Base-by-base conservation (phyloP, 1,140 invertebrate genomes). In the Heliconius congener region DNA sequence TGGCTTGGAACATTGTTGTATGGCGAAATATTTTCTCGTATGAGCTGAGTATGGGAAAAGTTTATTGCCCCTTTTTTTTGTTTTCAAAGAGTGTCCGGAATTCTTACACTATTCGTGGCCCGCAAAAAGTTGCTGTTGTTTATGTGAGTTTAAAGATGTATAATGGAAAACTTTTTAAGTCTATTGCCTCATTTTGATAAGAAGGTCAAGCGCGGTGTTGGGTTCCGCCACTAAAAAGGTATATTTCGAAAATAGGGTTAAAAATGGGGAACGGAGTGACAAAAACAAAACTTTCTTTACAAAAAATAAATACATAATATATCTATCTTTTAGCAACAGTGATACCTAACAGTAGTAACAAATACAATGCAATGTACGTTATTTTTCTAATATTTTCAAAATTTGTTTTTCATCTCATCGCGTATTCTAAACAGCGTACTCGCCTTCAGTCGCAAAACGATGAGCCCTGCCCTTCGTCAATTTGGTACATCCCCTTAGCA, bases 401-500 rank as follows among this genome's bases (percentile, higher is more conserved):
- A 46, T 8, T 19, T 60, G 2, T 23, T 60, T 60, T 60, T 30
- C 42, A 37, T 77, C 77, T 80, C 81, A 83, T 83, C 78, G 50
- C 77, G 81, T 81, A 83, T 81, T 84, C 79, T 55, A 30, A 18
- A 57, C 39, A 60, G 66, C 60, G 18, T 66, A 27, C 39, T 76
- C 74, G 79, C 77, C 73, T 71, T 79, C 73, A 82, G 75, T 57
- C 70, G 79, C 77, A 80, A 78, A 81, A 79, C 81, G 82, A 83
- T 76, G 78, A 80, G 73, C 71, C 70, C 71, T 76, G 74, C 57
- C 78, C 73, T 84, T 84, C 83, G 81, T 81, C 81, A 84, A 84
- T 84, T 83, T 81, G 77, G 79, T 76, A 83, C 81, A 76, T 76
- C 60, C 76, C 71, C 76, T 73, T 73, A 73, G 71, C 71, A 72